Percentiles rank a stretch among this genome's conserved stretches.
These are phyloP conservation scores for Mantis religiosa DNA, from an alignment of 2,888 invertebrate species.

Conservation along the genomic window DNA sequence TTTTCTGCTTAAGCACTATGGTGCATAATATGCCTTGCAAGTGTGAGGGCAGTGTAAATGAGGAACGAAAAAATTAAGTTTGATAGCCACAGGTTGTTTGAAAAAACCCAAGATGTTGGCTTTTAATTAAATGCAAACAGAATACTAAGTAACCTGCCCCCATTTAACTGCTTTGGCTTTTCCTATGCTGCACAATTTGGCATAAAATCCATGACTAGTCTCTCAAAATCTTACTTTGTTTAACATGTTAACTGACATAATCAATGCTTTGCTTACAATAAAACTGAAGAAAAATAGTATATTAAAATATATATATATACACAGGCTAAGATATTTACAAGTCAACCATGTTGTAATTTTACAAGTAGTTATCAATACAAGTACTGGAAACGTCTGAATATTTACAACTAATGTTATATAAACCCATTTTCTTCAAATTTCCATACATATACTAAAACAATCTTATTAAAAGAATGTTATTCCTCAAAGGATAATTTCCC, in stretches of 20 bases:
- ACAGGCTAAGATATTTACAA: background rate
- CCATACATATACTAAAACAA: background rate
- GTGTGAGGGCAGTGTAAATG: background rate
- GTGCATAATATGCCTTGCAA: background rate
- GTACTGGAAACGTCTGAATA: background rate
- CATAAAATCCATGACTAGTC: conserved; percentile 10
- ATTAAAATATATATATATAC: background rate
- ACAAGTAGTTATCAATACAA: background rate
- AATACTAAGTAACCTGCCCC: background rate
- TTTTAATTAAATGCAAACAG: background rate
- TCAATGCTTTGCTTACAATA: background rate
- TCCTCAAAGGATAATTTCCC: background rate
- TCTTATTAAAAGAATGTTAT: background rate
- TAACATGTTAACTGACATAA: background rate
- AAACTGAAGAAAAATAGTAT: background rate
- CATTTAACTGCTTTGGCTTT: background rate
- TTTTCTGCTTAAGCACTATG: background rate
- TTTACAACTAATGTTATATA: background rate
- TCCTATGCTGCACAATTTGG: background rate
- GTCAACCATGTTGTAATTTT: background rate
- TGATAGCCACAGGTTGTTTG: background rate
- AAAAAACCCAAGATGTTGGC: background rate
- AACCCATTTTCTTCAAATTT: background rate
- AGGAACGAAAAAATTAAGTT: background rate
- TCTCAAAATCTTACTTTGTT: conserved; percentile 3